Evolutionary conservation across 2,888 invertebrate species (phyloP).

Genomic region (Julus scanicus): DNA sequence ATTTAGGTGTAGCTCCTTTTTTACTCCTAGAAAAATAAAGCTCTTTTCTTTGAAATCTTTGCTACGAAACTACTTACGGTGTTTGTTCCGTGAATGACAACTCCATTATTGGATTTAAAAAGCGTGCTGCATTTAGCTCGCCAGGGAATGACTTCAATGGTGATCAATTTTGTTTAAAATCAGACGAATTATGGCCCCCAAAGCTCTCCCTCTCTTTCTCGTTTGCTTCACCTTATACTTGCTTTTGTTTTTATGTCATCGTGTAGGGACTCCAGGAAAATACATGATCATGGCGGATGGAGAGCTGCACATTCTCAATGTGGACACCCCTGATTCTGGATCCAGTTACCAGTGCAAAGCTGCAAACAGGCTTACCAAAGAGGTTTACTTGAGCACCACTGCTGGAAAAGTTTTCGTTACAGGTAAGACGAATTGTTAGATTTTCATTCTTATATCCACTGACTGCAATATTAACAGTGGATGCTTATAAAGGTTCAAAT

Average conservation of each 20-base stretch:
- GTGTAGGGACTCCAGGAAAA: conserved; percentile 41
- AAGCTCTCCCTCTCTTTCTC: neutral
- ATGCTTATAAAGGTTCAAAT: no score
- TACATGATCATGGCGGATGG: conserved; percentile 54
- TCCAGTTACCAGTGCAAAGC: conserved; percentile 56
- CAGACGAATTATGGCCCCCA: conserved; percentile 3
- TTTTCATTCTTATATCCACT: neutral
- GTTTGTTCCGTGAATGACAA: conserved; percentile 19
- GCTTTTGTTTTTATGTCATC: neutral
- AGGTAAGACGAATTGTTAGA: conserved; percentile 28
- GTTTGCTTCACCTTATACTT: neutral
- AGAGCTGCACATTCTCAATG: conserved; percentile 55
- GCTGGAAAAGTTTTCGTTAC: conserved; percentile 56
- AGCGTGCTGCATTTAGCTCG: conserved; percentile 11
- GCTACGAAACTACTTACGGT: conserved; percentile 11
- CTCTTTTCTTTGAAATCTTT: conserved; percentile 11
- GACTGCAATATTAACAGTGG: no score
- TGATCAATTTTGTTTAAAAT: conserved; percentile 19
- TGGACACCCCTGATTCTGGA: conserved; percentile 51
- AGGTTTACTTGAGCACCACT: conserved; percentile 54
- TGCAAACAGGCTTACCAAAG: conserved; percentile 51
- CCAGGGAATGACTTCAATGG: conserved; percentile 11
- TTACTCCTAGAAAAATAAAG: neutral
- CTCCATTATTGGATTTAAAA: conserved; percentile 19
- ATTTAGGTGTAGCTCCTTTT: neutral